Evolutionary conservation across 2,113 vertebrate genomes (phyloP), one percentile per base, ranked within the genome.

Genomic region (Tetrao urogallus): DNA sequence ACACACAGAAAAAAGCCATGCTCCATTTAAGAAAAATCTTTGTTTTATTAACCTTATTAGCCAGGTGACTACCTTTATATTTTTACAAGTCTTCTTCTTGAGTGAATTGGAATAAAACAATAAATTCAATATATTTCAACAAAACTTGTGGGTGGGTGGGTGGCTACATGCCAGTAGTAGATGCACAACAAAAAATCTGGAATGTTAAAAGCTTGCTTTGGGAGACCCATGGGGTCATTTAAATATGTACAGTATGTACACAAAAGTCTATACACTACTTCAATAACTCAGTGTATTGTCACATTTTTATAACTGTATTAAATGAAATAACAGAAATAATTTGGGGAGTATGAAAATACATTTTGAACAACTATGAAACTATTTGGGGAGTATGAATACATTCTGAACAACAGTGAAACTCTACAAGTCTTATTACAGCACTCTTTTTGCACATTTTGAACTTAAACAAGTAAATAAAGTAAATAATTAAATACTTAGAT

Each of bases 111-210:
- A 92, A 95, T 86, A 38, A 38, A 38, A 38, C 38, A 38, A 38
- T 38, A 94, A 95, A 86, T 75, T 91, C 91, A 58, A 93, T 87
- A 95, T 94, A 92, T 82, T 97, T 92, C 79, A 88, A 38, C 32
- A 94, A 79, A 94, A 89, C 77, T 88, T 77, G 92, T 97, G 96
- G 87, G 93, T 97, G 96, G 87, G 93, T 97, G 94, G 95, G 92
- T 96, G 97, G 95, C 96, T 83, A 61, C 42, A 78, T 28, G 94
- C 95, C 96, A 97, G 77, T 67, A 96, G 86, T 88, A 97, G 77
- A 97, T 73, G 94, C 79, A 97, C 24, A 38, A 85, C 96, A 97
- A 97, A 97, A 97, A 36, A 92, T 89, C 72, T 60, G 73, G 91
- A 97, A 97, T 88, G 84, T 83, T 96, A 88, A 92, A 97, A 91